Base-by-base conservation (phyloP, 2,797 vertebrate genomes). In the Streptopelia turtur region DNA sequence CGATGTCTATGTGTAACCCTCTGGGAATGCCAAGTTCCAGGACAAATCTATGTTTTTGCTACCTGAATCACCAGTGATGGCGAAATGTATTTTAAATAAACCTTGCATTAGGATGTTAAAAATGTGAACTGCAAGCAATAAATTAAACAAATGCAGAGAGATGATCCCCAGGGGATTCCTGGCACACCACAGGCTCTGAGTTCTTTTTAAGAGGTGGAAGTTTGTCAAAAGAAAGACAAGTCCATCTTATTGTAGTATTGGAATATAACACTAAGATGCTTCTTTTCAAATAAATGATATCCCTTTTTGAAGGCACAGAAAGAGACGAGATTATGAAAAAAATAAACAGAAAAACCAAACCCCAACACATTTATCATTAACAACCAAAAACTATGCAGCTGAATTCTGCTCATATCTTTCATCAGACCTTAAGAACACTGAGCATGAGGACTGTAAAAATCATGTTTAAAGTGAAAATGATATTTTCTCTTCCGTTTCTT, bases 71-170 rank as follows among this genome's bases (percentile, higher is more conserved):
- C 50, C 71, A 33, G 86, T 69, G 53, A 79, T 71, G 78, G 91
- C 45, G 95, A 94, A 92, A 90, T 91, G 74, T 63, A 81, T 59
- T 93, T 95, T 86, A 94, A 96, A 95, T 45, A 95, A 97, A 94
- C 50, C 33, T 74, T 72, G n/a, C 71, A 68, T 85, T 87, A 90
- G 55, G 68, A 49, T 76, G 90, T 93, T 68, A 94, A 89, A 94
- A 96, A 96, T 74, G 63, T 63, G 65, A 91, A 93, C 90, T 33
- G 0, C 86, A 90, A 91, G 88, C 63, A 84, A 41, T 64, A 94
- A 94, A 95, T 95, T 89, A 93, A 83, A 92, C 24, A 87, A 90
- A 96, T n/a, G 39, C 75, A 66, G 83, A 81, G 84, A 53, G 70
- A 93, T 30, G 53, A 66, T 94, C 91, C 85, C 84, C 71, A 41